Evolutionary conservation across 1,140 invertebrate genomes (phyloP).

Genomic region (Trypoxylus dichotomus): DNA sequence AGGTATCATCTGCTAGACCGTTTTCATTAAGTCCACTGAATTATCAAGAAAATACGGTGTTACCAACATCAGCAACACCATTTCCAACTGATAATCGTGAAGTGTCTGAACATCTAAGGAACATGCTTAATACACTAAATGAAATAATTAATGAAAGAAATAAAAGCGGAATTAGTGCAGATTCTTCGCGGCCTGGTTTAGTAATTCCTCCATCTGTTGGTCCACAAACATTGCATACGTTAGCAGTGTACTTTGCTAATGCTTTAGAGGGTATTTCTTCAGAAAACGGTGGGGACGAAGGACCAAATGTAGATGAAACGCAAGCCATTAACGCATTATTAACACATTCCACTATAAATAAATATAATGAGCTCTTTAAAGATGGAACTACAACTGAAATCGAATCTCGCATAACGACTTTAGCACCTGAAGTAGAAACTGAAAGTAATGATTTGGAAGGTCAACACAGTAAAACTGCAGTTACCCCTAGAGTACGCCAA

Average conservation of each 20-base stretch:
- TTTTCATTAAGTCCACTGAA: conserved; percentile 33
- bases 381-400: conserved; percentile 37
- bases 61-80: conserved; percentile 33
- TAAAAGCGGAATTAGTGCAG: conserved; percentile 12
- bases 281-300: conserved; percentile 47
- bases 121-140: conserved; percentile 47
- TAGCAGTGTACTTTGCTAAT: conserved; percentile 76
- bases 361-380: conserved; percentile 61
- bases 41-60: conserved; percentile 6
- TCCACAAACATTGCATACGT: conserved; percentile 72
- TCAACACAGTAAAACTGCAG: conserved; percentile 63
- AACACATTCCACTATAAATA: conserved; percentile 61
- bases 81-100: conserved; percentile 22
- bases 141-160: conserved; percentile 41
- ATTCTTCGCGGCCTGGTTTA: conserved; percentile 57
- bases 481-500: conserved; percentile 67
- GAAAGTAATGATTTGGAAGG: conserved; percentile 56
- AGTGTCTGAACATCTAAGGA: conserved; percentile 44
- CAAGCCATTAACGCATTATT: conserved; percentile 48
- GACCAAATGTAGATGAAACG: conserved; percentile 46
- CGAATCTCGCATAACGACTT: conserved; percentile 34
- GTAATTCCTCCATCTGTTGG: conserved; percentile 70
- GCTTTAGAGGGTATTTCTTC: conserved; percentile 61
- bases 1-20: conserved; percentile 48
- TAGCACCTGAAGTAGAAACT: conserved; percentile 47